These are phyloP conservation scores for Corvus hawaiiensis DNA, from an alignment of 2,113 vertebrate species.

Conservation along the genomic window DNA sequence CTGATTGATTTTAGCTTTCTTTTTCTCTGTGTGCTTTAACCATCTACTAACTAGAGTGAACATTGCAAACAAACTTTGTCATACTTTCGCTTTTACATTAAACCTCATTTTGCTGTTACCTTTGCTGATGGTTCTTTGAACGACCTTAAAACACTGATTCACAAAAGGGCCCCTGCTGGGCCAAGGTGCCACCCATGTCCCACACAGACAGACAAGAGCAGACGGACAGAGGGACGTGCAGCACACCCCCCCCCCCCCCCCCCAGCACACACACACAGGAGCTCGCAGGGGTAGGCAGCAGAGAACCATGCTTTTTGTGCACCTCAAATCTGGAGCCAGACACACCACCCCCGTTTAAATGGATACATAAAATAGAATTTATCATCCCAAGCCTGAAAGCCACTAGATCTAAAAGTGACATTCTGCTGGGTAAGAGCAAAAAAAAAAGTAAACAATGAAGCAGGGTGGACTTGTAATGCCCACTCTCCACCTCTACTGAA, in stretches of 20 bases:
- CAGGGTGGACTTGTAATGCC: not conserved
- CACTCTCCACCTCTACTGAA: not conserved
- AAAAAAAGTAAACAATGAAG: not conserved
- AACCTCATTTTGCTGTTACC: not conserved
- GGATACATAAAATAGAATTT: not conserved
- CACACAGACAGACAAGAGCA: not conserved
- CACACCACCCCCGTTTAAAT: not conserved
- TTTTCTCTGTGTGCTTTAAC: not conserved
- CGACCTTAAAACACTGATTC: not conserved
- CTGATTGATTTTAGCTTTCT: not conserved
- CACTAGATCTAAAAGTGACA: not conserved
- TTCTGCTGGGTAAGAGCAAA: not conserved
- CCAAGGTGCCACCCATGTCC: not conserved
- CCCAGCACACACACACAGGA: not conserved
- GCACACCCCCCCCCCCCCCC: not conserved
- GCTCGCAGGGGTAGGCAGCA: accelerated
- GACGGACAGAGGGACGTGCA: not conserved
- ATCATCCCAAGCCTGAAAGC: not conserved
- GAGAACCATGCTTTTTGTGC: accelerated
- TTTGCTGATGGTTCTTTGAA: not conserved
- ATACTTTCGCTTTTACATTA: not conserved
- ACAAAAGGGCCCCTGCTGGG: not conserved
- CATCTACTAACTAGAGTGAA: not conserved
- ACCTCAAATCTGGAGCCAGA: not conserved
- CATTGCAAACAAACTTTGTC: not conserved